A percentile compares a stretch with the other conserved stretches of the same genome.
phyloP scores from a whole-genome alignment of 2,113 vertebrate species.

The Chlorodrepanis virens region DNA sequence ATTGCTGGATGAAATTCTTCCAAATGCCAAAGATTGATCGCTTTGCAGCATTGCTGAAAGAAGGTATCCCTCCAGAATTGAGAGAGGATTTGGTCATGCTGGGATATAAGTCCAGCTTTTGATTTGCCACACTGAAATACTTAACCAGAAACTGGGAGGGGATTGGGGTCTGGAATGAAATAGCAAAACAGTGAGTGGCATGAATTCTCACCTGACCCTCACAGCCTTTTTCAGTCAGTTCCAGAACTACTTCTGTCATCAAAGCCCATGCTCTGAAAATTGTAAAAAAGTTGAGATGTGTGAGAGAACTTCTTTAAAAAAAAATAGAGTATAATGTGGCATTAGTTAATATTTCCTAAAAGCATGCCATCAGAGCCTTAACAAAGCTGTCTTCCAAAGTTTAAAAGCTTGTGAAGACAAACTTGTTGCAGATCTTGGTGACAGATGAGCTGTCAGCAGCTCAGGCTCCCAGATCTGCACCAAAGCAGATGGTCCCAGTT shows the following conservation, averaged over 20 bases:
- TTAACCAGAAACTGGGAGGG: neutral
- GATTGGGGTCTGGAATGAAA: neutral
- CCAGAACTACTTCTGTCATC: neutral
- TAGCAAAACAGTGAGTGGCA: neutral
- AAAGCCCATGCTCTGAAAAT: neutral
- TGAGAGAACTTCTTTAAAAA: neutral
- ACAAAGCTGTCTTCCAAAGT: neutral
- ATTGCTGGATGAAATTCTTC: neutral
- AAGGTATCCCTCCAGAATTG: neutral
- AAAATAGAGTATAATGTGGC: neutral
- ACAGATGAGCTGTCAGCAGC: neutral
- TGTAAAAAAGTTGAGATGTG: rapidly evolving
- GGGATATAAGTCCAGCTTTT: neutral
- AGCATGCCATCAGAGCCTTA: neutral
- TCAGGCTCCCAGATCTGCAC: neutral
- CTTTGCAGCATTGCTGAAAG: neutral
- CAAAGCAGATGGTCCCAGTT: neutral
- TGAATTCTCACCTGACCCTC: neutral
- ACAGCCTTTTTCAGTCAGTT: neutral
- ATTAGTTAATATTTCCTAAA: neutral
- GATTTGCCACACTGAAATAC: neutral
- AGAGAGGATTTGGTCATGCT: neutral
- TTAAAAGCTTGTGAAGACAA: neutral
- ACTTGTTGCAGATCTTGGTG: neutral
- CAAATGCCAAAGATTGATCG: neutral